phyloP scores from a whole-genome alignment of 2,797 vertebrate genomes.

The Pogonophryne albipinna region DNA sequence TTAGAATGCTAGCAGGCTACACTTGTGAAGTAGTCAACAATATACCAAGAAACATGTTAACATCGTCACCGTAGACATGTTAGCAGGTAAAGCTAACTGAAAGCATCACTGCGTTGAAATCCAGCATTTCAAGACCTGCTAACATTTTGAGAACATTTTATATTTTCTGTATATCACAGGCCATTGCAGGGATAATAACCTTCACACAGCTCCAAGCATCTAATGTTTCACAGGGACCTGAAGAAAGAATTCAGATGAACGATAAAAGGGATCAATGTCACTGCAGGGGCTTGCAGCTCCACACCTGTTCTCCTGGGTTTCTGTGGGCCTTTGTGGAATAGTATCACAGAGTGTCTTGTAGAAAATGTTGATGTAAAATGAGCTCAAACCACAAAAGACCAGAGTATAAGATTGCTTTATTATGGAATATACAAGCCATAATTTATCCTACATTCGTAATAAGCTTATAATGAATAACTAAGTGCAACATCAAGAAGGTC shows the following conservation, averaged over 20 bases:
- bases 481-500: background rate
- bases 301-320: background rate
- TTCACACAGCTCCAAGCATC: background rate
- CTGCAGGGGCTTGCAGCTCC: slow-evolving; percentile 2
- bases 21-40: background rate
- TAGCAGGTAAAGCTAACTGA: background rate
- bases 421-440: background rate
- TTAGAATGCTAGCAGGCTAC: background rate
- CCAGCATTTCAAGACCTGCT: background rate
- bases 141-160: background rate
- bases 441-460: background rate
- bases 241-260: background rate
- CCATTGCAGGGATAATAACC: background rate
- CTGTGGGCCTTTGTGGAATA: background rate
- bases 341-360: background rate
- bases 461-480: too few relatives aligned
- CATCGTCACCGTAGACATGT: background rate
- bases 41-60: background rate
- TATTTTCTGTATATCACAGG: background rate
- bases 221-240: background rate
- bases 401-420: slow-evolving; percentile 9
- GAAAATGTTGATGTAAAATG: background rate
- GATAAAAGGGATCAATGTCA: background rate
- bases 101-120: background rate
- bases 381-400: background rate